Evolutionary conservation across 1,140 invertebrate species (phyloP), one percentile per base, ranked within the genome.

Genomic region (Lucilia cuprina): DNA sequence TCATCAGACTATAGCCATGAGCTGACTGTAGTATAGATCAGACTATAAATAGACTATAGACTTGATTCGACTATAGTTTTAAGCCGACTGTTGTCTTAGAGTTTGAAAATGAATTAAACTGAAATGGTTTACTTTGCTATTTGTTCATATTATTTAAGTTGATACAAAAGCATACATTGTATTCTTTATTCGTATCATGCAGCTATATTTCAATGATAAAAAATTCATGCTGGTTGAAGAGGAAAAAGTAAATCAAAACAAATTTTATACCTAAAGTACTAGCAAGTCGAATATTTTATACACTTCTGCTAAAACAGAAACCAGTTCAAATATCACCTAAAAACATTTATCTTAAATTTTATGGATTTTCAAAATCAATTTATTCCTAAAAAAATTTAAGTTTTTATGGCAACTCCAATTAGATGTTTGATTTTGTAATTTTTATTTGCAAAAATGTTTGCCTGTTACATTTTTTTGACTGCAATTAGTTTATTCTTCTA

Each of bases 151-250:
- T n/a, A 55, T 55, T 14, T 55, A n/a, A 55, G 50, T 55, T 55
- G 50, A 5, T 55, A 55, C 17, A 55, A 55, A 55, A 55, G 17
- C 50, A 55, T 55, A 55, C 50, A 55, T 12, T 55, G 50, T 55
- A 55, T 55, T 55, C 12, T 17, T 55, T 55, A 41, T 55, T 55
- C 12, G 50, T 55, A 55, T 55, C 50, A 55, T 55, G 50, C 50
- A 55, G 50, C 60, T 70, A 21, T 70, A 70, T 70, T 70, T 70
- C 19, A 70, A 70, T 70, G 19, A 70, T 70, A 70, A 70, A 70
- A 55, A 19, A 70, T 60, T 21, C 60, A 70, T 21, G 19, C 60
- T 70, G 60, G 60, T n/a, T 19, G 7, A 60, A 17, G 50, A 60
- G 17, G 10, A 14, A 60, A 60, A 60, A 60, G 13, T 60, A 60